Base-by-base conservation (phyloP, 2,797 vertebrate genomes). In the Lycodopsis pacificus region DNA sequence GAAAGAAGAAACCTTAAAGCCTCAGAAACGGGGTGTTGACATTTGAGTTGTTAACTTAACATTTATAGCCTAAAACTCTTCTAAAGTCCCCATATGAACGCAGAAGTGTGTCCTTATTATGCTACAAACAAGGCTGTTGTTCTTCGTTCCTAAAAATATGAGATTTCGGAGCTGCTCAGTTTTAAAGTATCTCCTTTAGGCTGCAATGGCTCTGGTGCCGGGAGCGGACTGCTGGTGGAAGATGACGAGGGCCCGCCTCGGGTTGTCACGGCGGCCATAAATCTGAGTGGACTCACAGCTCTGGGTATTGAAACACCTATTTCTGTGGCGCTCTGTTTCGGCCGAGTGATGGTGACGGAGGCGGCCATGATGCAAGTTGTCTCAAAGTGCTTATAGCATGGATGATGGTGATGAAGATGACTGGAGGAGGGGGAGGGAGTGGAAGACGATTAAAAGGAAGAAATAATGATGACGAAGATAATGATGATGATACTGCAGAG, bases 241-340 rank as follows among this genome's bases (percentile, higher is more conserved):
- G 85, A 81, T 56, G 83, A 73, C 46, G 73, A 77, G 67, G 76
- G 68, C 70, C 59, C 0, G 34, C 73, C 58, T 77, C 68, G 7
- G 73, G 71, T 65, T 30, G 71, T 57, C 77, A 74, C 56, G 32
- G 84, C 71, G 17, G 42, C 36, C 57, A 77, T 84, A 82, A 85
- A 80, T 84, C 81, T 83, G 67, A 69, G 36, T 3, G 25, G 34
- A 25, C 27, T 27, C 27, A 27, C 27, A 27, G 27, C 27, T 27
- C 27, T 27, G 27, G 27, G 27, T 27, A 27, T 27, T 27, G 54
- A 81, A 65, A 80, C 48, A 44, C 38, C 14, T 3, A 38, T 70
- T 53, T 46, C 40, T 61, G 15, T 34, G 22, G 13, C 3, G 19
- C 34, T 30, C n/a, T 17, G 4, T 49, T 46, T 49, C 15, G 2